Conservation (phyloP, 2,888 invertebrate species). For the Norana najaformis region DNA sequence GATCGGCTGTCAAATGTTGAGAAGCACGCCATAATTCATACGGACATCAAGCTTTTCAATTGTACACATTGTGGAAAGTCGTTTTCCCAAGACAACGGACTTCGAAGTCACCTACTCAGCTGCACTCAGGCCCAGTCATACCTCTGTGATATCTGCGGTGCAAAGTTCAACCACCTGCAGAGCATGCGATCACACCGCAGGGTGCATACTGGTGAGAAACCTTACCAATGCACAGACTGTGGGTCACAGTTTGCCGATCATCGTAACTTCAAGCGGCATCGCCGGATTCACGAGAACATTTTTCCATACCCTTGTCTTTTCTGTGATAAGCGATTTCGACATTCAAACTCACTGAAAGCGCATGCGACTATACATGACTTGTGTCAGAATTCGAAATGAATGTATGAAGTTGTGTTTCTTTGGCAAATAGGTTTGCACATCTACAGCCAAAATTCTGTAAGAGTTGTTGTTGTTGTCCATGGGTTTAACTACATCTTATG, state of each 20-base stretch:
- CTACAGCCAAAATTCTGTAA: no score
- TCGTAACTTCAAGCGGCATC: conserved; percentile 50
- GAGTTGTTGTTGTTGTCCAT: no score
- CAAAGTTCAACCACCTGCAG: conserved; percentile 48
- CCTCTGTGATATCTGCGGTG: conserved; percentile 50
- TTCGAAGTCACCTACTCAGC: conserved; percentile 46
- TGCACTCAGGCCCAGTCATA: conserved; percentile 48
- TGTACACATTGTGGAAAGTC: conserved; percentile 49
- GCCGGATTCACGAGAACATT: conserved; percentile 48
- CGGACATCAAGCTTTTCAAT: conserved; percentile 45
- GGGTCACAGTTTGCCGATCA: conserved; percentile 50
- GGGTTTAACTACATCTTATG: no score
- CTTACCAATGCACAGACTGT: conserved; percentile 48
- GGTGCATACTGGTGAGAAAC: conserved; percentile 49
- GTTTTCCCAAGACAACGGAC: conserved; percentile 47
- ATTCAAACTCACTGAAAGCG: conserved; percentile 51
- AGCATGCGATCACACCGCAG: conserved; percentile 46
- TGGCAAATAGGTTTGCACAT: not conserved
- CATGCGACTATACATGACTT: conserved; percentile 43
- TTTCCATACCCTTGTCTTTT: conserved; percentile 49
- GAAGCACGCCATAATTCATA: conserved; percentile 49
- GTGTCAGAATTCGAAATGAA: conserved; percentile 14
- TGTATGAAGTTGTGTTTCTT: not conserved
- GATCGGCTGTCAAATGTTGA: conserved; percentile 46
- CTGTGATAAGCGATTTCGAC: conserved; percentile 51